A percentile compares a stretch with the other conserved stretches of the same genome.
Conservation (phyloP, 1,140 invertebrate genomes). For the Megalonaias nervosa region DNA sequence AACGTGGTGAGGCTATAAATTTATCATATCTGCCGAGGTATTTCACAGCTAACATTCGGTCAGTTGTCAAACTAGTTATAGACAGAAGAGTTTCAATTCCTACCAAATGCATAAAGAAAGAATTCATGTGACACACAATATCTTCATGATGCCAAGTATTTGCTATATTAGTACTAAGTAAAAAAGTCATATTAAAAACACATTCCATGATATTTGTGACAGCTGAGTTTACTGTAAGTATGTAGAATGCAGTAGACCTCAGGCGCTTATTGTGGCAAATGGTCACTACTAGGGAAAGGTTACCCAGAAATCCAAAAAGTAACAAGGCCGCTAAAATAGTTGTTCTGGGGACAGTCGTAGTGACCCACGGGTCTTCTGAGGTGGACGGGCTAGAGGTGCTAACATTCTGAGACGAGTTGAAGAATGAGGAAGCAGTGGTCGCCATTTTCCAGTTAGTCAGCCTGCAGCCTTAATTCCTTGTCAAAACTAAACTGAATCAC, state of each 20-base stretch:
- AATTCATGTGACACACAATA: constrained; percentile 53
- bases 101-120: constrained; percentile 58
- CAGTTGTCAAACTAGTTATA: constrained; percentile 44
- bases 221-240: constrained; percentile 58
- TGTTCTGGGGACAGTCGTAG: constrained; percentile 38
- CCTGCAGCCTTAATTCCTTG: too few relatives aligned
- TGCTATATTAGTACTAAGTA: constrained; percentile 68
- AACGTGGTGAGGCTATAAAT: constrained; percentile 37
- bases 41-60: constrained; percentile 55
- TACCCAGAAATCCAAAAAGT: constrained; percentile 53
- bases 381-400: background rate
- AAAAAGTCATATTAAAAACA: constrained; percentile 69
- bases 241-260: constrained; percentile 44
- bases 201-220: constrained; percentile 56
- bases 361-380: constrained; percentile 7
- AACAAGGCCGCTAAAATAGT: constrained; percentile 60
- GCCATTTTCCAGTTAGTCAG: background rate
- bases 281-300: constrained; percentile 53
- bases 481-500: too few relatives aligned
- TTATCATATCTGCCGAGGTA: constrained; percentile 43
- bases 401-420: background rate
- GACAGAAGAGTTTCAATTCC: constrained; percentile 49
- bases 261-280: constrained; percentile 48
- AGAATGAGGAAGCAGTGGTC: background rate
- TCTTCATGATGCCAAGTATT: constrained; percentile 47